A percentile compares a stretch with the other conserved stretches of the same genome.
phyloP scores from a whole-genome alignment of 2,888 invertebrate genomes.

The Seira ritae region DNA sequence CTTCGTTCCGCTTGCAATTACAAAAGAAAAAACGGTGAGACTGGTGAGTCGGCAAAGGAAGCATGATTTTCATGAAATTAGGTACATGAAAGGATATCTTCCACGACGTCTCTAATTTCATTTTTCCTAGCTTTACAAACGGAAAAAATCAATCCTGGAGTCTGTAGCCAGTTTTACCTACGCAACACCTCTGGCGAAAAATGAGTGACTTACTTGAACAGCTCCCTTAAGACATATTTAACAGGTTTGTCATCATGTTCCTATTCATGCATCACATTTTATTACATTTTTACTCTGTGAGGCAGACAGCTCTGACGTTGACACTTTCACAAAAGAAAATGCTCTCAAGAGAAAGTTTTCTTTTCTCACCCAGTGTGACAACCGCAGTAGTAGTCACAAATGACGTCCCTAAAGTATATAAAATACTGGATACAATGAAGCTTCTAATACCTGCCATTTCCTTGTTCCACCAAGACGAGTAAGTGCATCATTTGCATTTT shows the following conservation, averaged over 20 bases:
- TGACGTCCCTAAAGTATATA: too few species aligned
- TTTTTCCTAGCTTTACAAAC: too few species aligned
- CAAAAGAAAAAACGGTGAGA: neutral
- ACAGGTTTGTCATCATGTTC: neutral
- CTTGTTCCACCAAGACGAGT: too few species aligned
- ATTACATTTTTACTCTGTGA: neutral
- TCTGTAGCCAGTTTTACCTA: too few species aligned
- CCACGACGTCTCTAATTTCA: too few species aligned
- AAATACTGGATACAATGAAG: too few species aligned
- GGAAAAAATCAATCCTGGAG: too few species aligned
- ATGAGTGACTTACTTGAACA: neutral
- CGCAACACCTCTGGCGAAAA: too few species aligned
- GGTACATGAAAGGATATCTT: too few species aligned
- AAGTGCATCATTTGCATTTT: too few species aligned
- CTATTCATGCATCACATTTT: neutral
- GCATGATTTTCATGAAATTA: too few species aligned
- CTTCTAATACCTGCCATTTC: too few species aligned
- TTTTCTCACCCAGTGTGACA: neutral
- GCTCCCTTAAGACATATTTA: neutral
- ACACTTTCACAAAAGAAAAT: neutral
- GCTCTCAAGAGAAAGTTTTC: neutral
- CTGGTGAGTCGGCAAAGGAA: neutral
- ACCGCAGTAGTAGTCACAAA: neutral
- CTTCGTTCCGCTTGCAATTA: neutral
- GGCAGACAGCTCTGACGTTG: neutral